These are phyloP conservation scores for Arothron firmamentum DNA, from an alignment of 2,113 vertebrate species.

Conservation along the genomic window DNA sequence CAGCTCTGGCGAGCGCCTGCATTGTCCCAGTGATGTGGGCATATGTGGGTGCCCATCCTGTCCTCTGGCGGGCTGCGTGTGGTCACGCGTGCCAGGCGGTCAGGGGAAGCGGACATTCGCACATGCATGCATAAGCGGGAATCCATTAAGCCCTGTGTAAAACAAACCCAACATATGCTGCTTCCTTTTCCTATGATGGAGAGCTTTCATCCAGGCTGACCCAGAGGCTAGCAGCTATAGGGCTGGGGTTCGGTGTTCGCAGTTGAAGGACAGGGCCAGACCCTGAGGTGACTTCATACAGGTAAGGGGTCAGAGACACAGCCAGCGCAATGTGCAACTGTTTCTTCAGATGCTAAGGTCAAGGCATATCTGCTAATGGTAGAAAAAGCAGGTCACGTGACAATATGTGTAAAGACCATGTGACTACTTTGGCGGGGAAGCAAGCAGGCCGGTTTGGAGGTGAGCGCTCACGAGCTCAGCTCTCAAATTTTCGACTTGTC, in stretches of 20 bases:
- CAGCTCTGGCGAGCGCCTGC: conserved; percentile 26
- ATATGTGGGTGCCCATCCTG: conserved; percentile 58
- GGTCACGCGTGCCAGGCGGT: conserved; percentile 49
- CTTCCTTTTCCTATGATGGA: conserved; percentile 64
- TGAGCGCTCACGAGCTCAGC: neutral
- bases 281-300: conserved; percentile 38
- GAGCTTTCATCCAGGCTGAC: conserved; percentile 56
- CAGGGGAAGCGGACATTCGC: conserved; percentile 61
- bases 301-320: conserved; percentile 52
- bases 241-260: conserved; percentile 7
- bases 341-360: neutral
- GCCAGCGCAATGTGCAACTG: conserved; percentile 20
- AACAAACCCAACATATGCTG: conserved; percentile 68
- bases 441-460: conserved; percentile 29
- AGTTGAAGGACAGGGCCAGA: conserved; percentile 50
- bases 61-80: conserved; percentile 32
- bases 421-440: conserved; percentile 17
- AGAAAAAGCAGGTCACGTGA: neutral
- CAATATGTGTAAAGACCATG: no score
- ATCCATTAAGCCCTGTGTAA: conserved; percentile 69
- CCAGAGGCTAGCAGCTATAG: conserved; percentile 40
- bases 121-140: conserved; percentile 57
- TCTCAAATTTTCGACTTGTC: conserved; percentile 18
- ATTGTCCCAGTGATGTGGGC: conserved; percentile 22
- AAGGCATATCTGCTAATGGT: neutral